Conservation (phyloP, 2,797 vertebrate genomes). For the Sphenodon punctatus region DNA sequence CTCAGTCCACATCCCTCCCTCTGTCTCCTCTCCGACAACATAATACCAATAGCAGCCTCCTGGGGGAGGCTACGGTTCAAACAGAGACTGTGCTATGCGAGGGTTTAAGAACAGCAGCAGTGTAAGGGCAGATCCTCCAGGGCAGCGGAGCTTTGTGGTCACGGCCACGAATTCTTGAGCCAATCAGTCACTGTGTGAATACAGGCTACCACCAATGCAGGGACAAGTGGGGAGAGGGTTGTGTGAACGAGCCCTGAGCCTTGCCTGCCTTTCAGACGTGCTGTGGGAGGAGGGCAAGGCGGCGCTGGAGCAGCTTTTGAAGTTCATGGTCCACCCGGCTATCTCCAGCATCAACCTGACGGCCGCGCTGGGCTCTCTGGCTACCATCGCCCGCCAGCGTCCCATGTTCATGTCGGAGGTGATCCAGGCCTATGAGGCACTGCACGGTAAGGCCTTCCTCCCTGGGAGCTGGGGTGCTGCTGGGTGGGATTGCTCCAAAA, state of each 20-base stretch:
- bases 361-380: constrained; percentile 89
- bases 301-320: constrained; percentile 90
- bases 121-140: too few species aligned
- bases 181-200: too few species aligned
- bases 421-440: constrained; percentile 92
- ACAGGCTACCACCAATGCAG: not conserved
- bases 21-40: too few species aligned
- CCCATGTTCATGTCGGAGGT: constrained; percentile 98
- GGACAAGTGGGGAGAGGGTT: not conserved
- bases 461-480: rapidly evolving
- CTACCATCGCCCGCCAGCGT: constrained; percentile 90
- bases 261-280: constrained; percentile 61
- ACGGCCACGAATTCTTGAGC: too few species aligned
- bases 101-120: too few species aligned
- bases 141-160: too few species aligned
- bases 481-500: not conserved
- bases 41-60: too few species aligned
- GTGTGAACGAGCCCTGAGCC: not conserved
- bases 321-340: constrained; percentile 96
- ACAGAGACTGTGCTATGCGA: too few species aligned
- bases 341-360: constrained; percentile 97
- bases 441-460: constrained; percentile 83
- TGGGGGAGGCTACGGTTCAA: not conserved
- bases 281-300: constrained; percentile 89
- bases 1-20: too few species aligned